Percentiles rank a stretch among this genome's conserved stretches.
Evolutionary conservation across 2,797 vertebrate genomes (phyloP).

Genomic region (Lates japonicus): DNA sequence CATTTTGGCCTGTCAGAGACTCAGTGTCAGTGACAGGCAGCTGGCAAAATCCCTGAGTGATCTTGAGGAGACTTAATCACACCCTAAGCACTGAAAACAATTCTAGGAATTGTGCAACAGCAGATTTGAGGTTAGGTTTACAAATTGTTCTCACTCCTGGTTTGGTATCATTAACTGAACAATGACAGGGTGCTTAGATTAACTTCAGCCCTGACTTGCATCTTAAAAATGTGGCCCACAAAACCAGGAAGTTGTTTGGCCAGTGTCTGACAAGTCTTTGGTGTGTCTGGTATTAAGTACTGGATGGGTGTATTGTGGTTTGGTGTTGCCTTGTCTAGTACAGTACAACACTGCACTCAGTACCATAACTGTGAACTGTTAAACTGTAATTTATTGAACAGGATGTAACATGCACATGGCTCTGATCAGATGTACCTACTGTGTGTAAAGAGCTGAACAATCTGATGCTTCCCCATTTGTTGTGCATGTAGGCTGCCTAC

Average conservation of each 20-base stretch:
- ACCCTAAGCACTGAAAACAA: slow-evolving; percentile 8
- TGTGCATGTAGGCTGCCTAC: slow-evolving; percentile 32
- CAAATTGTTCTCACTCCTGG: background rate
- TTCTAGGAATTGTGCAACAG: slow-evolving; percentile 8
- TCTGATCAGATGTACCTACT: background rate
- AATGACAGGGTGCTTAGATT: background rate
- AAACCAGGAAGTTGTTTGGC: slow-evolving; percentile 10
- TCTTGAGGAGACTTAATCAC: slow-evolving; percentile 14
- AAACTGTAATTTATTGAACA: background rate
- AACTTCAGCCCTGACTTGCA: background rate
- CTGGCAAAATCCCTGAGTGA: background rate
- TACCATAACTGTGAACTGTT: background rate
- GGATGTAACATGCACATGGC: background rate
- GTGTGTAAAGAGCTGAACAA: background rate
- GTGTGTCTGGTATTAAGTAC: background rate
- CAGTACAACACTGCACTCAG: background rate
- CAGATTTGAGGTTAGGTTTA: background rate
- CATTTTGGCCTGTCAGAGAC: background rate
- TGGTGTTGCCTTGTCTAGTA: background rate
- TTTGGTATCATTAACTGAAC: slow-evolving; percentile 12
- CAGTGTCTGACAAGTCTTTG: background rate
- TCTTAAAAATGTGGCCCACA: background rate
- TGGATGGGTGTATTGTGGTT: slow-evolving; percentile 11
- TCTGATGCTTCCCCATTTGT: background rate
- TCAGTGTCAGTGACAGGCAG: background rate